Evolutionary conservation across 2,797 vertebrate genomes (phyloP).

Genomic region (Poecilia velifera): DNA sequence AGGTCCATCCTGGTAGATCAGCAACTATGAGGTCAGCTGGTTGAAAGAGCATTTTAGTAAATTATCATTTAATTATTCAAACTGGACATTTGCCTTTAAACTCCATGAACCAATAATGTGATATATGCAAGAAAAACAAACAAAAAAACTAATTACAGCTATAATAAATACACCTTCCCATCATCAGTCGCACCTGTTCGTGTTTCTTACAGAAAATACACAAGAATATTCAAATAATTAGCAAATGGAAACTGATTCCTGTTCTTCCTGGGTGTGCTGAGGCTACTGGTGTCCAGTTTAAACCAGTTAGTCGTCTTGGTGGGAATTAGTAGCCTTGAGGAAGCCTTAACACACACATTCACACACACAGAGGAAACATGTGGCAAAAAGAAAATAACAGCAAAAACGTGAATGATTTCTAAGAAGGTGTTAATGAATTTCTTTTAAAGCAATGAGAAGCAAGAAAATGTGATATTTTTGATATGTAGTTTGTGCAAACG

Average conservation of each 20-base stretch:
- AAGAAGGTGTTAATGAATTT: constrained; percentile 36
- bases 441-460: constrained; percentile 2
- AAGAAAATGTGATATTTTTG: constrained; percentile 17
- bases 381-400: background rate
- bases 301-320: constrained; percentile 76
- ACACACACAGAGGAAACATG: constrained; percentile 32
- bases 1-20: constrained; percentile 13
- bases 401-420: constrained; percentile 37
- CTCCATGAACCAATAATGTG: constrained; percentile 3
- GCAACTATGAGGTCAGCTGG: constrained; percentile 27
- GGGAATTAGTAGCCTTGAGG: background rate
- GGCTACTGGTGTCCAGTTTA: constrained; percentile 61
- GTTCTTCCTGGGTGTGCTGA: constrained; percentile 21
- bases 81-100: constrained; percentile 12
- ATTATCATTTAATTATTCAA: background rate
- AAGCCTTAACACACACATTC: background rate
- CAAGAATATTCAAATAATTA: constrained; percentile 7
- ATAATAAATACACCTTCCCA: constrained; percentile 58
- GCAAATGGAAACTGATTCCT: background rate
- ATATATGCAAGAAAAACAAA: constrained; percentile 26
- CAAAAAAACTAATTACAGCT: background rate
- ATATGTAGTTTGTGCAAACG: constrained; percentile 66
- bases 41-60: background rate
- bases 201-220: constrained; percentile 26
- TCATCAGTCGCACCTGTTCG: constrained; percentile 10